Evolutionary conservation across 1,140 invertebrate species (phyloP), one percentile per base, ranked within the genome.

Genomic region (Lineus longissimus): DNA sequence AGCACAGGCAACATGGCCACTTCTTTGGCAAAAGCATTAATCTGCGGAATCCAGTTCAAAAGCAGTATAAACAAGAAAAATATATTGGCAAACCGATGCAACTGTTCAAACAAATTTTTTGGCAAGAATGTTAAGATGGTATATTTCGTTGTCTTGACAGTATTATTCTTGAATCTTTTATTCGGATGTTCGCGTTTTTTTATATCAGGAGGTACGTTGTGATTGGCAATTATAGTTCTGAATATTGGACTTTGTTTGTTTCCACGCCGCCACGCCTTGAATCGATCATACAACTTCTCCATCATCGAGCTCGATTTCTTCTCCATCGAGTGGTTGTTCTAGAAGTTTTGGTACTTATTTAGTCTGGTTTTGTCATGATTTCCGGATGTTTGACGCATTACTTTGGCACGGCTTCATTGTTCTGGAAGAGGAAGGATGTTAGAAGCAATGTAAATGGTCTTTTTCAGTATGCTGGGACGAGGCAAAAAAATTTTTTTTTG

Each of bases 1-100:
- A 81, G 27, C 40, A 81, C 72, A 47, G 80, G 79, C 27, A 97
- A 87, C 89, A 97, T 94, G 0, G 95, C 92, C 62, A 98, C 87
- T 84, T 97, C 95, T 80, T 95, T 97, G 64, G 93, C 94, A 83
- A 97, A 97, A 0, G 95, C 94, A 82, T 93, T 94, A 40, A 81
- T 73, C 17, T 88, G 87, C 6, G 94, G 94, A 71, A 96, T 88
- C 92, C 93, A 97, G 83, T 98, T 97, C 51, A 82, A 70, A 22
- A 97, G 84, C 61, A 97, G 93, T 72, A 98, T 97, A 76, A 95
- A 93, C 74, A 98, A 90, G 83, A 99, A 99, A 84, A 98, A 98
- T 65, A 98, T 85, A 86, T 99, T 99, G 41, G 96, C 96, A 76
- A 97, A 93, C 62, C 94, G 88, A 82, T 95, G 94, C 83, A 98